Conservation (phyloP, 2,888 invertebrate genomes). For the Eilema sororculum region DNA sequence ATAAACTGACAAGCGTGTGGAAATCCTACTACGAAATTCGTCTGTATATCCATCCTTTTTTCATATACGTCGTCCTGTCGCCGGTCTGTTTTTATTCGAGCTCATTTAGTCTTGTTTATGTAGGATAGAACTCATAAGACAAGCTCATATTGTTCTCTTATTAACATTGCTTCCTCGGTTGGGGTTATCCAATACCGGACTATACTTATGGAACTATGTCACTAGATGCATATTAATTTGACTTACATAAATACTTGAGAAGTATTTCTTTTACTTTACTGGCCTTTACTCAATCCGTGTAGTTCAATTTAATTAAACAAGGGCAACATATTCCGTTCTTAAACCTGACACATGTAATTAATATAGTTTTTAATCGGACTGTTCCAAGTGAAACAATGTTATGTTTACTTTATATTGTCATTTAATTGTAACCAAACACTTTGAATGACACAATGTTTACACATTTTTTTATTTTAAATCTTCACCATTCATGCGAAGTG, state of each 20-base stretch:
- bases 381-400: conserved; percentile 3
- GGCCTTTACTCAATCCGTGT: neutral
- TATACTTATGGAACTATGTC: neutral
- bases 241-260: neutral
- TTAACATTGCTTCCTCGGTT: neutral
- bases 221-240: neutral
- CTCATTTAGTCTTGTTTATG: conserved; percentile 5
- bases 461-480: conserved; percentile 1
- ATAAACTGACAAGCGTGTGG: neutral
- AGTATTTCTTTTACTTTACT: neutral
- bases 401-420: conserved; percentile 3
- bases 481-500: neutral
- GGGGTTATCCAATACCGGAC: neutral
- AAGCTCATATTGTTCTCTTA: neutral
- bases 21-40: neutral
- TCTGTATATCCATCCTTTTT: neutral
- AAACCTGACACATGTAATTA: neutral
- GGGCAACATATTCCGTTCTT: neutral
- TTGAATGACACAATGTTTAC: conserved; percentile 11
- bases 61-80: conserved; percentile 1
- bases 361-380: conserved; percentile 9
- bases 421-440: conserved; percentile 7
- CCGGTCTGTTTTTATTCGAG: neutral
- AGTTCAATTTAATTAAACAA: neutral
- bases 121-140: neutral